Evolutionary conservation across 2,888 invertebrate species (phyloP), one percentile per base, ranked within the genome.

Genomic region (Leptopterna dolabrata): DNA sequence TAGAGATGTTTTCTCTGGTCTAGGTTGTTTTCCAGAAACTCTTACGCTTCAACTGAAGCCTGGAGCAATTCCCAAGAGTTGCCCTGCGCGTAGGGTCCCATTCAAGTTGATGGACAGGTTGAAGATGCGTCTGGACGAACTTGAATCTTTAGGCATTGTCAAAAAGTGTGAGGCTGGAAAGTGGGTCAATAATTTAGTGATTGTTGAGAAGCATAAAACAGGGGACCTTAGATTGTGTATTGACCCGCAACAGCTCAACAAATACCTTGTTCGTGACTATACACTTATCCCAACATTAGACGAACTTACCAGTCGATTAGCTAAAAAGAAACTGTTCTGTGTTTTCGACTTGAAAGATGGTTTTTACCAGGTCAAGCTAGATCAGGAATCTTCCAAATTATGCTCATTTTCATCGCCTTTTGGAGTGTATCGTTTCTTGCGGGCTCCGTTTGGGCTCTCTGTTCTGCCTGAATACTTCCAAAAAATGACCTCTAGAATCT

Each of bases 401-500:
- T 84, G 36, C 70, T 84, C 70, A 70, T 55, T 81, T 51, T 47
- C 51, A n/a, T 27, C 19, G 11, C 45, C 47, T 27, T 81, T 81
- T 24, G 81, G 81, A 41, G 2, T 73, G 16, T 84, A 36, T 24
- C 29, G 19, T 9, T 84, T 71, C 24, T 7, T 0, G 11, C 29
- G 84, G 16, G 84, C 84, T 16, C 84, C 89, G 89, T n/a, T n/a
- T n/a, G n/a, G n/a, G n/a, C n/a, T n/a, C n/a, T n/a, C n/a, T n/a
- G n/a, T n/a, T n/a, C n/a, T n/a, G n/a, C n/a, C n/a, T n/a, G n/a
- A n/a, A n/a, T n/a, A n/a, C n/a, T n/a, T n/a, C n/a, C n/a, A n/a
- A 29, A 88, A 87, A 30, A 41, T 89, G n/a, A 88, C 81, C 63
- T 45, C 41, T 63, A 90, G 82, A 88, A 87, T 87, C 80, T 90